Base-by-base conservation (phyloP, 2,888 invertebrate species). In the Mylabris sibirica region DNA sequence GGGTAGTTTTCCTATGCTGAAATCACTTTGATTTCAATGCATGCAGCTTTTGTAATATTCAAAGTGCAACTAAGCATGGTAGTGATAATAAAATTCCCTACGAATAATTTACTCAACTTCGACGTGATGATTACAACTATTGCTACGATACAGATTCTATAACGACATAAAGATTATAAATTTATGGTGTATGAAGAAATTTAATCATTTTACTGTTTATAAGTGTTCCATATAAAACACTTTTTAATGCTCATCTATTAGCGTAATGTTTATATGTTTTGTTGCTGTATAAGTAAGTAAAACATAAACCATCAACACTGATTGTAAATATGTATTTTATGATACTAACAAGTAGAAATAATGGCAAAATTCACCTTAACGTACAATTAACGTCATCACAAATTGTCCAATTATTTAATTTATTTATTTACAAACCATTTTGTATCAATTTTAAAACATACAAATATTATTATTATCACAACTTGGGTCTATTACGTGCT, bases 401-500 rank as follows among this genome's bases (percentile, higher is more conserved):
- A 44, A 44, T 44, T 44, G 12, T 9, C 2, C 3, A 14, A 12
- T 57, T 3, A 49, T 49, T 17, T 1, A n/a, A 2, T 11, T 49
- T n/a, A 44, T 44, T 44, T 44, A 44, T 44, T 44, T 44, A 44
- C n/a, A n/a, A 44, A 44, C 5, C 3, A 38, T 44, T 44, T 17
- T 17, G n/a, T 44, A n/a, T 44, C 41, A n/a, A 41, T 41, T n/a
- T 41, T 4, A 41, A 14, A n/a, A n/a, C 4, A n/a, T n/a, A 35
- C 8, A 35, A 8, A 35, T 35, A 35, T 35, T 8, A 26, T 3
- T 26, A 5, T 35, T 2, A 17, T 17, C 22, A 53, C 11, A 22
- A 53, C 53, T 53, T 53, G 20, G 22, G 22, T 53, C 53, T 2
- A 57, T 57, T 57, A 57, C 57, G 57, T 57, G 57, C 57, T 24